Base-by-base conservation (phyloP, 2,888 invertebrate genomes). In the Brenthis ino region DNA sequence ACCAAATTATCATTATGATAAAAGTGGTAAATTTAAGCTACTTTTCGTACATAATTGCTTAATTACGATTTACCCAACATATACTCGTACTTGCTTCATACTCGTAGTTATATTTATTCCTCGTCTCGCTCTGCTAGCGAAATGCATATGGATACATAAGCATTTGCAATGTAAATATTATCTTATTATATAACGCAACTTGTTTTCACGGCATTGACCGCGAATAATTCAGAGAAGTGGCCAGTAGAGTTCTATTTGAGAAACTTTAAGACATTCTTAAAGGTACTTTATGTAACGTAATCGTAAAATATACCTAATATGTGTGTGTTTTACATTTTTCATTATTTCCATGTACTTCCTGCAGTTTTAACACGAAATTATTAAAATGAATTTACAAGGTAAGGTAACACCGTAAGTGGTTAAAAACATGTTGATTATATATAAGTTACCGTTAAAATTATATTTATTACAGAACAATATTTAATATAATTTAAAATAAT, bases 131-230 rank as follows among this genome's bases (percentile, higher is more conserved):
- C 50, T 57, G 57, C 55, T 74, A 77, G 51, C 70, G 69, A 61
- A 71, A 73, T 72, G 65, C 75, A 72, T 69, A 74, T 69, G 66
- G 20, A 70, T 68, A 54, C 51, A 61, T 43, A 55, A 50, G 28
- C 54, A 70, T 72, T 72, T 64, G 65, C 47, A 72, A 65, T 70
- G 65, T 53, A 68, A 70, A 68, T 68, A 57, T 43, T 48, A 57
- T 65, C 51, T 69, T 70, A 65, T 72, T 50, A 60, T 60, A 50
- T 60, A 60, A 60, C 60, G 50, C 33, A 70, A 72, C 64, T 24
- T 60, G 67, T 65, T 72, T 70, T 65, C 67, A 70, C 70, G 72
- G 67, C 72, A 72, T 65, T 70, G 72, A 68, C 72, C 72, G 70
- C 53, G 51, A 65, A 57, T 65, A 57, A 47, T 33, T 60, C 20